A percentile compares a stretch with the other conserved stretches of the same genome.
These are phyloP conservation scores for Epizoanthus fatuus DNA, from an alignment of 92 coral and sea anemone species.

Conservation along the genomic window DNA sequence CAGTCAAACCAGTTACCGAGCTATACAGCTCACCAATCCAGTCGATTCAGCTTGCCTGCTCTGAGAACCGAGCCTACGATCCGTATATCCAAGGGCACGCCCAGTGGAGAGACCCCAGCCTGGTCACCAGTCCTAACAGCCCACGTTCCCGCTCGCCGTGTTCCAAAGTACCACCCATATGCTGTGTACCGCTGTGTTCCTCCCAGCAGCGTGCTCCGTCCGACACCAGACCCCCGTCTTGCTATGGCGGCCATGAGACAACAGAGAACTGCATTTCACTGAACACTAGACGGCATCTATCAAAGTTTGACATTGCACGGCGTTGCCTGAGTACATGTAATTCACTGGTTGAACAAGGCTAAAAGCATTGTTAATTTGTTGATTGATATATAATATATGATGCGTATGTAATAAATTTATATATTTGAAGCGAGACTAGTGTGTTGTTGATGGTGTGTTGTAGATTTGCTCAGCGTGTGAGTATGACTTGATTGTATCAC, in stretches of 20 bases:
- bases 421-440: too few species aligned
- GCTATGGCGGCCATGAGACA: background rate
- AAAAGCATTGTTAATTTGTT: too few species aligned
- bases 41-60: background rate
- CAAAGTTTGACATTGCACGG: background rate
- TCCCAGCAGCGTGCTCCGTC: too few species aligned
- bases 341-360: too few species aligned
- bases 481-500: too few species aligned
- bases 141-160: background rate
- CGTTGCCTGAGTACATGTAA: background rate
- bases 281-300: background rate
- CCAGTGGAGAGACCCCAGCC: background rate
- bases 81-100: background rate
- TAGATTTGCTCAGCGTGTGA: too few species aligned
- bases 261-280: background rate
- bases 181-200: background rate
- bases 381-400: too few species aligned
- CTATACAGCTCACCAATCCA: too few species aligned
- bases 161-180: too few species aligned
- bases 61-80: background rate
- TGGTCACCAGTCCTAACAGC: constrained; percentile 15
- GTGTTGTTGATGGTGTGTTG: too few species aligned
- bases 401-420: too few species aligned
- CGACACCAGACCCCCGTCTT: background rate
- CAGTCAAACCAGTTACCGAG: background rate